Evolutionary conservation across 2,113 vertebrate genomes (phyloP).

Genomic region (Labrus mixtus): DNA sequence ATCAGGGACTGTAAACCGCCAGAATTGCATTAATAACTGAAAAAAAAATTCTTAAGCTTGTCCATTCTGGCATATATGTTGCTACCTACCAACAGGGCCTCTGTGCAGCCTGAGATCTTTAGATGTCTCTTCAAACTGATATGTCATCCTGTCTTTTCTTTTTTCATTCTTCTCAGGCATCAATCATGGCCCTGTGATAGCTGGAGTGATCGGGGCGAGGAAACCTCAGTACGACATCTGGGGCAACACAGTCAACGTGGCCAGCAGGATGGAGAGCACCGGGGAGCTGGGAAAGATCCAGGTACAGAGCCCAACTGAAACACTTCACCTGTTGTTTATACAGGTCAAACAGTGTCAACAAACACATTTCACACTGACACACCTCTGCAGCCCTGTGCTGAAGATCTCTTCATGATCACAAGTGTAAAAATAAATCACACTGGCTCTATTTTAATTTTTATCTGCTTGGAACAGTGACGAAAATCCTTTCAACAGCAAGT

Average conservation of each 20-base stretch:
- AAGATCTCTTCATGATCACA: too few relatives aligned
- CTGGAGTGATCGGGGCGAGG: slow-evolving; percentile 97
- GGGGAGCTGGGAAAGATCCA: slow-evolving; percentile 97
- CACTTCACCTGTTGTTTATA: not conserved
- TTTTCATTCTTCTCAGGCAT: slow-evolving; percentile 84
- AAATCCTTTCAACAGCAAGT: too few relatives aligned
- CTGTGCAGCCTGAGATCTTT: too few relatives aligned
- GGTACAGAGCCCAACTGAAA: slow-evolving; percentile 77
- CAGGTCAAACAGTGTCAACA: not conserved
- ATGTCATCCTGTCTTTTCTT: not conserved
- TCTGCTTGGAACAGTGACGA: too few relatives aligned
- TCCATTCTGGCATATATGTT: not conserved
- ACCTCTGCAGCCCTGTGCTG: too few relatives aligned
- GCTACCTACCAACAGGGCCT: too few relatives aligned
- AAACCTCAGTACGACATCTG: slow-evolving; percentile 99
- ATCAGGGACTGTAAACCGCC: not conserved
- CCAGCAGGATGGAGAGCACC: slow-evolving; percentile 97
- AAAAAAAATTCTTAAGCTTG: not conserved
- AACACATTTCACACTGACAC: too few relatives aligned
- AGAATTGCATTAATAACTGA: not conserved
- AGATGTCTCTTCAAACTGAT: not conserved
- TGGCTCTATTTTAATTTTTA: too few relatives aligned
- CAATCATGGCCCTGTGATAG: slow-evolving; percentile 96
- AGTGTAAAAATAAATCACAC: too few relatives aligned
- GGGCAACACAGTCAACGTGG: slow-evolving; percentile 98